A percentile compares a stretch with the other conserved stretches of the same genome.
Evolutionary conservation across 2,113 vertebrate genomes (phyloP).

Genomic region (Myotis davidii): DNA sequence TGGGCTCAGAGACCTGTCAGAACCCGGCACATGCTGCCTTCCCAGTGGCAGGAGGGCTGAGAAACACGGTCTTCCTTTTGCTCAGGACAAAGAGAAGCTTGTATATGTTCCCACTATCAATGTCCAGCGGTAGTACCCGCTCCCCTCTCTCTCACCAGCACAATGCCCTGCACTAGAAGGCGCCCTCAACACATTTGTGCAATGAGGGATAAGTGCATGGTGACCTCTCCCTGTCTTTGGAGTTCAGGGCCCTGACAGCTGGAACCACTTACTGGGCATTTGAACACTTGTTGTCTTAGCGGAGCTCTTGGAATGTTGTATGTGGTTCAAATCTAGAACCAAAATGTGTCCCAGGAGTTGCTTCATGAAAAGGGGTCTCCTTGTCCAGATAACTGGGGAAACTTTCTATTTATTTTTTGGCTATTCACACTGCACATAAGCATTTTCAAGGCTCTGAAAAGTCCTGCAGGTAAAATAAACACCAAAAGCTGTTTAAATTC

Average conservation of each 20-base stretch:
- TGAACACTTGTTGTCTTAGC: background rate
- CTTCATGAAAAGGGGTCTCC: background rate
- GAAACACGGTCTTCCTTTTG: background rate
- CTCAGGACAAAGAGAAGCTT: background rate
- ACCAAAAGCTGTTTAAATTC: background rate
- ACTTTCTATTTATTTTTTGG: background rate
- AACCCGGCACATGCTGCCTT: background rate
- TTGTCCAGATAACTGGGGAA: background rate
- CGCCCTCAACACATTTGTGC: background rate
- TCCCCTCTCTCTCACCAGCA: background rate
- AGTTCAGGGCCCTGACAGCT: background rate
- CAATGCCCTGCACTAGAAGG: background rate
- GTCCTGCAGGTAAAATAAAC: background rate
- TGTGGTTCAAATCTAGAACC: slow-evolving; percentile 23
- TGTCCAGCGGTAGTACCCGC: background rate
- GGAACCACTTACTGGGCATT: background rate
- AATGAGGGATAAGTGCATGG: background rate
- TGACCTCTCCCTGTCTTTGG: background rate
- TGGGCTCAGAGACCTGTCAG: background rate
- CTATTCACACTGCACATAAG: background rate
- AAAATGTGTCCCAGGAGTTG: background rate
- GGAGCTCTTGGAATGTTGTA: background rate
- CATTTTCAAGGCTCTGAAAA: background rate
- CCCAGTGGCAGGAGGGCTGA: background rate
- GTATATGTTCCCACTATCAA: background rate